Conservation (phyloP, 2,888 invertebrate genomes). For the Gerosis bhagava region DNA sequence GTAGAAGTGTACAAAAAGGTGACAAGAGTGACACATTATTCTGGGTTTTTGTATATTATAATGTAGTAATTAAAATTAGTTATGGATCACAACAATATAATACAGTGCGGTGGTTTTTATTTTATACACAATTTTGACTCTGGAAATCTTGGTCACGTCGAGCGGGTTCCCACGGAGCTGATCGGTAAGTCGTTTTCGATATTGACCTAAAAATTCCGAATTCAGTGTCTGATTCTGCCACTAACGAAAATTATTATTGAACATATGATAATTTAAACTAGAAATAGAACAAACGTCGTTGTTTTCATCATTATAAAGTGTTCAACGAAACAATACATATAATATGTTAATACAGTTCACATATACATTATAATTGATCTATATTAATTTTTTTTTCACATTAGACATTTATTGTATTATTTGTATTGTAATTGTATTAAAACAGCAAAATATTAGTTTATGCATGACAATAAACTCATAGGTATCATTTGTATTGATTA, state of each 20-base stretch:
- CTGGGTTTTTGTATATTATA: constrained; percentile 58
- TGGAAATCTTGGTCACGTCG: constrained; percentile 93
- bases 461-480: no score
- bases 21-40: constrained; percentile 52
- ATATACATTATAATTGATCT: no score
- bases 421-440: no score
- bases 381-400: no score
- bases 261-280: background rate
- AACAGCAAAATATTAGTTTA: no score
- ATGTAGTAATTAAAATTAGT: constrained; percentile 67
- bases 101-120: constrained; percentile 88
- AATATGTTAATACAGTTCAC: no score
- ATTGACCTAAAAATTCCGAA: constrained; percentile 35
- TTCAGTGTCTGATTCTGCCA: no score
- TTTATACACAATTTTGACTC: constrained; percentile 96
- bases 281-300: no score
- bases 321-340: no score
- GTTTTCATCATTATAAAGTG: no score
- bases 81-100: constrained; percentile 74
- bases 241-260: no score
- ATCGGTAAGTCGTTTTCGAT: constrained; percentile 80
- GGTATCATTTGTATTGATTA: background rate
- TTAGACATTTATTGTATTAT: no score
- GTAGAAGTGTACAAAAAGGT: constrained; percentile 51
- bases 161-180: constrained; percentile 84